Evolutionary conservation across 1,140 invertebrate species (phyloP).

Genomic region (Centruroides vittatus): DNA sequence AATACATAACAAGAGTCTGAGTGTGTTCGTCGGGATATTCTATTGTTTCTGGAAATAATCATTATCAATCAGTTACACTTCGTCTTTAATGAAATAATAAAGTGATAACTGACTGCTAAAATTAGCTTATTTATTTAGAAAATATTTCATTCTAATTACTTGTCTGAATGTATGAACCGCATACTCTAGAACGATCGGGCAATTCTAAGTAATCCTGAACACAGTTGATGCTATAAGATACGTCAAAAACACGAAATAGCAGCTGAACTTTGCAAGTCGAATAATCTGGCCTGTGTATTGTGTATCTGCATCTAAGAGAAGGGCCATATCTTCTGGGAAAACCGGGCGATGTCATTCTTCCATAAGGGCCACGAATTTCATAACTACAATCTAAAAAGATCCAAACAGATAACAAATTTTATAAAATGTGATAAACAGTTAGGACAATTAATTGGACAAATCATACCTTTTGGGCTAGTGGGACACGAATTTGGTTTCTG

Average conservation of each 20-base stretch:
- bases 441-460: too few species aligned
- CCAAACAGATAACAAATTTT: too few species aligned
- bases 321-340: constrained; percentile 19
- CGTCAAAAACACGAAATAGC: constrained; percentile 19
- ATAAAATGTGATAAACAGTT: too few species aligned
- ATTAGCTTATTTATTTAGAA: not conserved
- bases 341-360: constrained; percentile 11
- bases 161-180: constrained; percentile 6
- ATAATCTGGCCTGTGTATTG: constrained; percentile 13
- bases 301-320: constrained; percentile 18
- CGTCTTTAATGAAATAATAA: not conserved
- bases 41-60: constrained; percentile 9
- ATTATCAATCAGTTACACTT: not conserved
- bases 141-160: constrained; percentile 2
- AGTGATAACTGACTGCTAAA: not conserved
- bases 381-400: constrained; percentile 5
- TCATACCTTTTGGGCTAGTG: too few species aligned
- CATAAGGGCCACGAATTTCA: constrained; percentile 4
- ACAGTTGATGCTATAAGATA: constrained; percentile 13
- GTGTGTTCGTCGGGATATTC: constrained; percentile 12
- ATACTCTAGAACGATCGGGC: constrained; percentile 16
- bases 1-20: constrained; percentile 13
- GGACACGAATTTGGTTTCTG: constrained; percentile 14
- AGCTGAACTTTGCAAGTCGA: constrained; percentile 19
- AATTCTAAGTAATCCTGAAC: constrained; percentile 13